Evolutionary conservation across 2,888 invertebrate genomes (phyloP).

Genomic region (Vesta saturnalis): DNA sequence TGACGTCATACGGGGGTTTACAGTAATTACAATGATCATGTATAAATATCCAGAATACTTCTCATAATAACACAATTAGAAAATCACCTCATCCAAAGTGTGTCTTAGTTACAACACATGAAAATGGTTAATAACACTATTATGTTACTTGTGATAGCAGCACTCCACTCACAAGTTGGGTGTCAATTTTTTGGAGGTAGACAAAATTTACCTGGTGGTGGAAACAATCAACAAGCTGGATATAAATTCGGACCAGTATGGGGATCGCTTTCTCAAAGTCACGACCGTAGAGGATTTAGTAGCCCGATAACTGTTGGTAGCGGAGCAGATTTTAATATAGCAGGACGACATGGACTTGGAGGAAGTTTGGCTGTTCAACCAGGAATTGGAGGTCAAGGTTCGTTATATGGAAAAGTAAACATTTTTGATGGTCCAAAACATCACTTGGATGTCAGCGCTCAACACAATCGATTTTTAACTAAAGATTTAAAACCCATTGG

Average conservation of each 20-base stretch:
- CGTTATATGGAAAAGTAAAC: constrained; percentile 14
- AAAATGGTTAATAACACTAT: not conserved
- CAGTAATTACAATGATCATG: too few species aligned
- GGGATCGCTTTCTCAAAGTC: constrained; percentile 20
- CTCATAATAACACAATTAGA: too few species aligned
- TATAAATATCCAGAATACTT: too few species aligned
- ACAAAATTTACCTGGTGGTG: constrained; percentile 9
- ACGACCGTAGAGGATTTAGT: constrained; percentile 6
- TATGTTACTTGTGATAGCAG: not conserved
- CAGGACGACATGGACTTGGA: constrained; percentile 42
- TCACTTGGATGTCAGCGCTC: constrained; percentile 8
- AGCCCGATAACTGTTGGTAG: not conserved
- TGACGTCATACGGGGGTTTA: too few species aligned
- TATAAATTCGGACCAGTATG: constrained; percentile 25
- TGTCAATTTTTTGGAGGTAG: constrained; percentile 25
- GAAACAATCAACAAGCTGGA: constrained; percentile 9
- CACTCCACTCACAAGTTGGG: not conserved
- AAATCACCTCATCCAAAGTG: not conserved
- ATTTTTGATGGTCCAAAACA: constrained; percentile 6
- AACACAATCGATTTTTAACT: constrained; percentile 19
- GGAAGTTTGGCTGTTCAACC: constrained; percentile 21
- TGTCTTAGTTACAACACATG: not conserved
- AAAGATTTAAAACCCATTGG: constrained; percentile 22
- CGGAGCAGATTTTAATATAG: constrained; percentile 18
- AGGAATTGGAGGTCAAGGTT: constrained; percentile 24